Evolutionary conservation across 1,140 invertebrate genomes (phyloP).

Genomic region (Cyrtorhinus lividipennis): DNA sequence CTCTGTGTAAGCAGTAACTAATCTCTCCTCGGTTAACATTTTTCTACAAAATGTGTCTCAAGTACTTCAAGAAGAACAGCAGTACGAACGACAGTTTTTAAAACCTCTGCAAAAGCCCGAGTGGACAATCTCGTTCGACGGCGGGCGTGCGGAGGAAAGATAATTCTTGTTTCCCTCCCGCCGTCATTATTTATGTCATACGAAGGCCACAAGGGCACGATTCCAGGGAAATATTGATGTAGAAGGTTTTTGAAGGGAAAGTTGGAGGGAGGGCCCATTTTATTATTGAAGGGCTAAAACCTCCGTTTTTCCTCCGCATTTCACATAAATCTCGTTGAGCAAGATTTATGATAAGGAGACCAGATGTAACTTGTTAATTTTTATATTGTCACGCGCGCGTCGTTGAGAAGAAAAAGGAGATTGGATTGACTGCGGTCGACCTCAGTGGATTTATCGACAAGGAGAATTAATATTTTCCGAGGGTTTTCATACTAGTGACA

Average conservation of each 20-base stretch:
- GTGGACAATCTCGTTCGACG: too few species aligned
- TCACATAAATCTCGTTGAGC: not conserved
- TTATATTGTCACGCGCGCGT: not conserved
- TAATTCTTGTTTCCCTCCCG: not conserved
- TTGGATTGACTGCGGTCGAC: not conserved
- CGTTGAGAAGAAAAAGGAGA: not conserved
- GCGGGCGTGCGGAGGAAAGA: too few species aligned
- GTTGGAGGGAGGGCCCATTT: not conserved
- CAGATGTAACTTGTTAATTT: not conserved
- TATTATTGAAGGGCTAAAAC: not conserved
- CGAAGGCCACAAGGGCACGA: not conserved
- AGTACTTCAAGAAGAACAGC: too few species aligned
- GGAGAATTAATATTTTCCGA: too few species aligned
- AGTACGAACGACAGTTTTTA: too few species aligned
- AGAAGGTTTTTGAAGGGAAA: not conserved
- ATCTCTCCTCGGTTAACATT: too few species aligned
- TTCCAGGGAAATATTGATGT: not conserved
- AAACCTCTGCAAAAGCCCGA: too few species aligned
- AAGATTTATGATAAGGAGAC: not conserved
- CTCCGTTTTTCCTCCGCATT: not conserved
- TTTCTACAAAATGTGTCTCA: too few species aligned
- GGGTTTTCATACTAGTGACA: too few species aligned
- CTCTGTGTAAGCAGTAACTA: too few species aligned
- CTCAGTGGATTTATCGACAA: not conserved
- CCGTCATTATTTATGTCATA: not conserved